Percentiles rank a stretch among this genome's conserved stretches.
Evolutionary conservation across 2,113 vertebrate genomes (phyloP).

Genomic region (Scophthalmus maximus): DNA sequence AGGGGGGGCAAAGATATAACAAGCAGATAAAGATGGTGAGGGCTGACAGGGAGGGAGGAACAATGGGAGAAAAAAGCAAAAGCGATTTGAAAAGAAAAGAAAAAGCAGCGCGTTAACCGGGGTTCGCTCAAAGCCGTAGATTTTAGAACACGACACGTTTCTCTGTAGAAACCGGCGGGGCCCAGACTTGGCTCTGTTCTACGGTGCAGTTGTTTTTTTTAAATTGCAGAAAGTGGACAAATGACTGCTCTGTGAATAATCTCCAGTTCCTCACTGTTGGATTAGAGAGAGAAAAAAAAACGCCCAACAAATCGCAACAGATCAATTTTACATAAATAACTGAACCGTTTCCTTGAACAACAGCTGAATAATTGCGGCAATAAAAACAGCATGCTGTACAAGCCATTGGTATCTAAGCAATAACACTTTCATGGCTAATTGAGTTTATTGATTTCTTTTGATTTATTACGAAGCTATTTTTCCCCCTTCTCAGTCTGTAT

Average conservation of each 20-base stretch:
- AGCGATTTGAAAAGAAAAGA: background rate
- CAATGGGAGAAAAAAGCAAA: slow-evolving; percentile 60
- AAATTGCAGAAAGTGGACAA: background rate
- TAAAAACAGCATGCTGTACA: background rate
- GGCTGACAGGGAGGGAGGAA: slow-evolving; percentile 56
- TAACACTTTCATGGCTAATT: background rate
- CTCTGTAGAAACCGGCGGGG: slow-evolving; percentile 7
- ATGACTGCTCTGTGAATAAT: slow-evolving; percentile 1
- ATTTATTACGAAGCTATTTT: background rate
- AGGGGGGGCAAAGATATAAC: slow-evolving; percentile 13
- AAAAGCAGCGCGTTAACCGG: background rate
- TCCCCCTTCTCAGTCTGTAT: too few species aligned
- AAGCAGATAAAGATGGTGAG: slow-evolving; percentile 59
- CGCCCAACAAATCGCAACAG: background rate
- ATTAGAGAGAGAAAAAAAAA: background rate
- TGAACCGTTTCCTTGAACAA: background rate
- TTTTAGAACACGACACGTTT: background rate
- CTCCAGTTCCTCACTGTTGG: background rate
- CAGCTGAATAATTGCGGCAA: background rate
- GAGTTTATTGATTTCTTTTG: background rate
- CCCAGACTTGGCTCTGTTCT: slow-evolving; percentile 6
- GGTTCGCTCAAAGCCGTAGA: background rate
- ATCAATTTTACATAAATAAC: background rate
- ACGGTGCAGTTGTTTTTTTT: background rate
- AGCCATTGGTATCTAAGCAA: background rate